Evolutionary conservation across 2,113 vertebrate species (phyloP), one percentile per base, ranked within the genome.

Genomic region (Sula dactylatra): DNA sequence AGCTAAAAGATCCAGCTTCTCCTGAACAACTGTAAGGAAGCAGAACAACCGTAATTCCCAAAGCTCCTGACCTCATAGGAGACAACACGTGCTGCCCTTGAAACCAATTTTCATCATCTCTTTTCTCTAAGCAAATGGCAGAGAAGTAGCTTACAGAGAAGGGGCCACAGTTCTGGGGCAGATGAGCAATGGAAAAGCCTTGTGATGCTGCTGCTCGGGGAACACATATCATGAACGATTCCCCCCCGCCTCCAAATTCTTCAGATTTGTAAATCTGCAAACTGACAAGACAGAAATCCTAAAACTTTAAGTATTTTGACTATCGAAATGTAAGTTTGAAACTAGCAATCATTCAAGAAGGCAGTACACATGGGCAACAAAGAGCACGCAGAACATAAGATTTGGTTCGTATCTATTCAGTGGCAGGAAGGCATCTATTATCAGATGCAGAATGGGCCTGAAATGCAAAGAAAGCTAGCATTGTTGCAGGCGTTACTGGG

Each of bases 381-480:
- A 76, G 81, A 82, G 47, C 55, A 49, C 1, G 69, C 82, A 78
- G 90, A 64, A 92, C 21, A 45, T 40, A 67, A 74, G 74, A 89
- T 15, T 87, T 86, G 85, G 83, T 88, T 59, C 81, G 76, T 92
- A 81, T 95, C 85, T 92, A 89, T 95, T 97, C 93, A 94, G 84
- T 1, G 2, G 86, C 94, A 96, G 96, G 94, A 97, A 94, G 84
- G 91, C 89, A 85, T 91, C 91, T 94, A 97, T 95, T 97, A 91
- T 93, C 87, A 93, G 78, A 93, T 11, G 74, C 64, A 90, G 67
- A 96, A 96, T 42, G 34, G 89, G 56, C 26, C 70, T 7, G 16
- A 76, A 87, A 87, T 45, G 93, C 82, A 72, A 87, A 96, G 96
- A 97, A 96, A 96, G 94, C 26, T 78, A 76, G 87, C 90, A 93